phyloP scores from a whole-genome alignment of 2,797 vertebrate genomes.

The Gila robusta region DNA sequence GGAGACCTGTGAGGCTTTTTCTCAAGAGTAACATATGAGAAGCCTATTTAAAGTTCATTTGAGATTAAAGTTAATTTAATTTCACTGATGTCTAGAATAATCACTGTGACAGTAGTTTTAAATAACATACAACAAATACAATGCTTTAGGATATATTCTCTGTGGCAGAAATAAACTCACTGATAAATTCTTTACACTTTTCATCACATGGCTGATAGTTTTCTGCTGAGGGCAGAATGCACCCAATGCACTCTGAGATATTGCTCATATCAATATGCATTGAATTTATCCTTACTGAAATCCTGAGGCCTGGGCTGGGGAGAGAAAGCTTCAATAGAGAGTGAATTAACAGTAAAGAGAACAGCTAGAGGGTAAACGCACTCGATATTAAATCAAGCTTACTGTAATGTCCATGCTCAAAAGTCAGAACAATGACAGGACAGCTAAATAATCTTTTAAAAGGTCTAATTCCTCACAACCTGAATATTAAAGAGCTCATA shows the following conservation, averaged over 20 bases:
- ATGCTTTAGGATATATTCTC: neutral
- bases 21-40: neutral
- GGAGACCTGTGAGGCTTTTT: slow-evolving; percentile 1
- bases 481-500: neutral
- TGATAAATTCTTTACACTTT: slow-evolving; percentile 12
- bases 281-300: neutral
- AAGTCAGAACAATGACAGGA: slow-evolving; percentile 3
- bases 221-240: neutral
- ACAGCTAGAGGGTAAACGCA: neutral
- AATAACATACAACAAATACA: neutral
- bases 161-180: slow-evolving; percentile 7
- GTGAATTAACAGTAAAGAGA: slow-evolving; percentile 15
- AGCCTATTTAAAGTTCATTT: too few species aligned
- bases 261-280: slow-evolving; percentile 21
- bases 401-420: neutral
- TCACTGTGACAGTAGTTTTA: neutral
- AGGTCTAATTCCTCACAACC: neutral
- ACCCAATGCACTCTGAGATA: neutral
- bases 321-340: slow-evolving; percentile 6
- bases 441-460: neutral
- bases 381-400: slow-evolving; percentile 10
- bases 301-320: neutral
- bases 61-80: neutral
- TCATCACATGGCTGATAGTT: neutral
- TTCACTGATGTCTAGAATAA: neutral